Evolutionary conservation across 2,113 vertebrate species (phyloP).

Genomic region (Mormoops blainvillei): DNA sequence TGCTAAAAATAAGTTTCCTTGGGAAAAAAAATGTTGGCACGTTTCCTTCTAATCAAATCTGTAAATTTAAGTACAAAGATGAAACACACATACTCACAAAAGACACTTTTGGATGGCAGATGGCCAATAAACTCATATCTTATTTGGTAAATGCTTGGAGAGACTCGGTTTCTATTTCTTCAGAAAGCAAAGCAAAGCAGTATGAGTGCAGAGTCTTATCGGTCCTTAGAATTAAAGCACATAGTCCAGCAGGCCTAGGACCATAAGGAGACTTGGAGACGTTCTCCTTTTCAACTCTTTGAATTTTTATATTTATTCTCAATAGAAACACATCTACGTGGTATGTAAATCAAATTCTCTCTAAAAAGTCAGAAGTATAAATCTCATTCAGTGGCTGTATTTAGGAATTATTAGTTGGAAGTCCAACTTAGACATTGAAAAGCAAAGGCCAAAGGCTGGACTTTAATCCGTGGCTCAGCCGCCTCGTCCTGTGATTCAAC

Average conservation of each 20-base stretch:
- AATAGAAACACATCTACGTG: not conserved
- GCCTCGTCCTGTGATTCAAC: fast-evolving
- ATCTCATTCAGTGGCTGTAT: not conserved
- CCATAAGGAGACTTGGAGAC: not conserved
- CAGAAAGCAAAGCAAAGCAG: not conserved
- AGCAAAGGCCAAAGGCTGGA: not conserved
- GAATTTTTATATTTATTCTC: not conserved
- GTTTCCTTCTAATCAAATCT: not conserved
- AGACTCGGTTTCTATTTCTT: not conserved
- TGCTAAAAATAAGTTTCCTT: not conserved
- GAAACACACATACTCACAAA: not conserved
- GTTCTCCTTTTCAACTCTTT: not conserved
- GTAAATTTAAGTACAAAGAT: not conserved
- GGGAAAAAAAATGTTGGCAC: not conserved
- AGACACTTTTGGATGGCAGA: not conserved
- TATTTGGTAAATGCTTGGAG: not conserved
- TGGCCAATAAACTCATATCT: not conserved
- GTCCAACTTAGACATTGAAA: not conserved
- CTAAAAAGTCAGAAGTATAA: not conserved
- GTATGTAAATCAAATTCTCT: not conserved
- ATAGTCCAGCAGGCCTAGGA: not conserved
- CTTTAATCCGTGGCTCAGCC: not conserved
- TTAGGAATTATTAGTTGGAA: not conserved
- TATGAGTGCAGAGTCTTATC: not conserved
- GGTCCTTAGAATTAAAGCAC: not conserved